Base-by-base conservation (phyloP, 2,888 invertebrate genomes). In the Caenorhabditis auriculariae region DNA sequence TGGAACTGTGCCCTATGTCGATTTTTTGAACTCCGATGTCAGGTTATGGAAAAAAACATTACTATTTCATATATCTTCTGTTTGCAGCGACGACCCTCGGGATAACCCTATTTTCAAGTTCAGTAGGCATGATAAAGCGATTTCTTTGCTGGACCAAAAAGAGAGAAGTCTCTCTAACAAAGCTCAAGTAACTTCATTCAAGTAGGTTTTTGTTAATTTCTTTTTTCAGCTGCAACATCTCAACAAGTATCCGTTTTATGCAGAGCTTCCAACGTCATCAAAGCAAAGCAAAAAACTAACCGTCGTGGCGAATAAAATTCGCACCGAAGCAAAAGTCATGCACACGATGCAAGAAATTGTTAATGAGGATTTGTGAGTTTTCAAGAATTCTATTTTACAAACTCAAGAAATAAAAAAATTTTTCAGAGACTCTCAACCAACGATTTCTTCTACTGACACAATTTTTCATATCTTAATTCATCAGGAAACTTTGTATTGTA, bases 221-320 rank as follows among this genome's bases (percentile, higher is more conserved):
- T 23, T 26, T 46, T 50, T 57, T 37, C 60, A 76, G 72, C 43
- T 74, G 46, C 71, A 61, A 50, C 69, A 63, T 52, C 59, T 73
- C 0, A 76, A 75, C 60, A 70, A 68, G 48, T 76, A 76, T 48
- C 77, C 77, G 17, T 70, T 73, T 51, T 76, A 61, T 44, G 56
- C 72, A 19, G 72, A 75, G 38, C 58, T 77, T 24, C 67, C 72
- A 23, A 74, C 75, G 1, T 75, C 75, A 17, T 69, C 72, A 7
- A 77, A 77, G 38, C 77, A 75, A 32, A 73, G 74, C 48, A 64
- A 72, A 24, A 75, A 74, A 28, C 47, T 68, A 3, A 52, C 57
- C 23, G 57, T 55, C 21, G 49, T 64, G 23, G 57, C 62, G 1
- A 42, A 62, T 32, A 50, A 49, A 5, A 56, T 61, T 19, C 56